phyloP scores from a whole-genome alignment of 2,113 vertebrate species.

The Potamarius usumacintae region DNA sequence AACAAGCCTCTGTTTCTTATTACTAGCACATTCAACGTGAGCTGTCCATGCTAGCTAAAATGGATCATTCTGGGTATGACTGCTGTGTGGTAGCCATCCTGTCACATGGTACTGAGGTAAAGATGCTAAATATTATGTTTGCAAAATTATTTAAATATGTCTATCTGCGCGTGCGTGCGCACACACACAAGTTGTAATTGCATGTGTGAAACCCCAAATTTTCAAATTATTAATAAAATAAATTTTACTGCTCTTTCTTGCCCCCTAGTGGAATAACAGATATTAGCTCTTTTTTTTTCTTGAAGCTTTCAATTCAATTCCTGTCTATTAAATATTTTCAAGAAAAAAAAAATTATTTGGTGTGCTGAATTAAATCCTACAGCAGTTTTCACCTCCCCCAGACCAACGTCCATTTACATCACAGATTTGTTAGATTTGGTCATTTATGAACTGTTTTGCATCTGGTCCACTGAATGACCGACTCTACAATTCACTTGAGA shows the following conservation, averaged over 20 bases:
- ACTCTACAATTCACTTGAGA: not conserved
- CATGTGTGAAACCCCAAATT: not conserved
- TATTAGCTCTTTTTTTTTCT: not conserved
- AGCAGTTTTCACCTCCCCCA: not conserved
- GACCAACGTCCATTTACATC: not conserved
- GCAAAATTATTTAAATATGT: too few relatives aligned
- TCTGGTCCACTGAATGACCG: not conserved
- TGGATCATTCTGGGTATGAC: conserved; percentile 79
- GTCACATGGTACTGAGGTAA: conserved; percentile 91
- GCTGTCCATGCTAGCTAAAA: conserved; percentile 71
- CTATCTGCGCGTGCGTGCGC: too few relatives aligned
- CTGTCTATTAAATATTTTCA: not conserved
- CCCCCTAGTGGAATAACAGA: not conserved
- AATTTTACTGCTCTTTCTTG: not conserved
- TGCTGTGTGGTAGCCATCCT: conserved; percentile 92
- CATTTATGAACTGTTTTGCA: not conserved
- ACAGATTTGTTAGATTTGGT: not conserved
- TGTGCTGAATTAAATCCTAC: not conserved
- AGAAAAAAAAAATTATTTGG: not conserved
- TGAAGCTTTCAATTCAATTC: not conserved
- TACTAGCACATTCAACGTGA: conserved; percentile 76
- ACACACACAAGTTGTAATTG: too few relatives aligned
- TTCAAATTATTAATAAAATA: not conserved
- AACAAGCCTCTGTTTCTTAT: not conserved
- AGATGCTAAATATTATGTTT: too few relatives aligned